phyloP scores from a whole-genome alignment of 2,113 vertebrate species.

The Stigmatopora nigra region DNA sequence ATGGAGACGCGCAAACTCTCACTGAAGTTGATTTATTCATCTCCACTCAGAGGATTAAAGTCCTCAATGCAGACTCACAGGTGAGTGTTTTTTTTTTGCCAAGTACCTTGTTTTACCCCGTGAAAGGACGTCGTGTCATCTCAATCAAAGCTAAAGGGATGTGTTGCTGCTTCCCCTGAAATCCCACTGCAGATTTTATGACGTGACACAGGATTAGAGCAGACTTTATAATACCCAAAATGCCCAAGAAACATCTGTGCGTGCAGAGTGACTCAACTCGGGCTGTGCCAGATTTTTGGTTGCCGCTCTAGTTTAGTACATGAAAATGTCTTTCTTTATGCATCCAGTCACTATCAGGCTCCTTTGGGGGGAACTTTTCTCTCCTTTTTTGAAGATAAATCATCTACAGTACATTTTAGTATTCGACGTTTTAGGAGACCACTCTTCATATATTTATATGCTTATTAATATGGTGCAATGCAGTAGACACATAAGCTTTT shows the following conservation, averaged over 20 bases:
- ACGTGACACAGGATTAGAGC: constrained; percentile 19
- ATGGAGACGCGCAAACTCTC: constrained; percentile 83
- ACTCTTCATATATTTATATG: constrained; percentile 16
- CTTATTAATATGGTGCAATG: constrained; percentile 49
- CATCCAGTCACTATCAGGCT: background rate
- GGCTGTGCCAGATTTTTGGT: constrained; percentile 2
- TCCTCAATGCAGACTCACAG: constrained; percentile 93
- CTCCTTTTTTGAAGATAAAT: background rate
- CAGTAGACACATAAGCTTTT: constrained; percentile 41
- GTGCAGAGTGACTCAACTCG: background rate
- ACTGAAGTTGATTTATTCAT: constrained; percentile 95
- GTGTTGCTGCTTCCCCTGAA: constrained; percentile 23
- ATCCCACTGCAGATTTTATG: constrained; percentile 18
- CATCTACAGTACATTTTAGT: constrained; percentile 23
- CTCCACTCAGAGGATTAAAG: constrained; percentile 95
- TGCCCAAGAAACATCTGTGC: constrained; percentile 22
- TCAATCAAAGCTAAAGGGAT: background rate
- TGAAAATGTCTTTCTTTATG: background rate
- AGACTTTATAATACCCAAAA: constrained; percentile 22
- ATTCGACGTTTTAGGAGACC: background rate
- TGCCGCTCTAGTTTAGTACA: constrained; percentile 6
- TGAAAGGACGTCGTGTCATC: constrained; percentile 5
- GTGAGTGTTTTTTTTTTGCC: constrained; percentile 58
- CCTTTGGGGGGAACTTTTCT: background rate
- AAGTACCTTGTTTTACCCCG: background rate